Conservation (phyloP, 2,797 vertebrate genomes). For the Anas flavirostris region DNA sequence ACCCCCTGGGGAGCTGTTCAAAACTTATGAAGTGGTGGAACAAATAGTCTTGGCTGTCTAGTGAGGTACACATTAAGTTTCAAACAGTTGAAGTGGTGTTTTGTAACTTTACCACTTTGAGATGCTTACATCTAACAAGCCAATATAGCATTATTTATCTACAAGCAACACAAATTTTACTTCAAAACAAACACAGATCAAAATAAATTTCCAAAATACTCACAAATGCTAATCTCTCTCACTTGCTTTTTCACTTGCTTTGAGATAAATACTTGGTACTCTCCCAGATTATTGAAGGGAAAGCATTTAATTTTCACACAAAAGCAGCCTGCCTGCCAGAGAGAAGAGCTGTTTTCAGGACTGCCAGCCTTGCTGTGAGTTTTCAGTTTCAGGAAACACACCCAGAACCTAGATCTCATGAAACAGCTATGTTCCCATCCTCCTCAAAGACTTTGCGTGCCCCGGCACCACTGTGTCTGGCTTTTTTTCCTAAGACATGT, state of each 20-base stretch:
- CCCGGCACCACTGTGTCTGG: fast-evolving
- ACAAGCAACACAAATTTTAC: background rate
- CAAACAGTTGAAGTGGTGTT: background rate
- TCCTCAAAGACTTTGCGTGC: fast-evolving
- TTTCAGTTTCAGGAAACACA: background rate
- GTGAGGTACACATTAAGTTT: background rate
- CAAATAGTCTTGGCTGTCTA: background rate
- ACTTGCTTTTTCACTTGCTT: background rate
- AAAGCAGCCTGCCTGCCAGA: background rate
- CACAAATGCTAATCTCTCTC: background rate
- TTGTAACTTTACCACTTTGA: background rate
- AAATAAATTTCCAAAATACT: background rate
- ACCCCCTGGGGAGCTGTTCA: background rate
- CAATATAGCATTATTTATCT: background rate
- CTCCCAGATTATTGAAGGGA: background rate
- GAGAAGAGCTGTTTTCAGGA: background rate
- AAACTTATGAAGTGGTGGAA: background rate
- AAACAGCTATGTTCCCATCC: fast-evolving
- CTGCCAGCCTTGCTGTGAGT: background rate
- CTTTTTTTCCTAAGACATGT: fast-evolving
- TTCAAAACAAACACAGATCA: background rate
- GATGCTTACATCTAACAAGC: background rate
- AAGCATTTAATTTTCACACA: background rate
- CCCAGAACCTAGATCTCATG: fast-evolving
- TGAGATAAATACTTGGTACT: background rate